Base-by-base conservation (phyloP, 2,888 invertebrate species). In the Ormyrus nitidulus region DNA sequence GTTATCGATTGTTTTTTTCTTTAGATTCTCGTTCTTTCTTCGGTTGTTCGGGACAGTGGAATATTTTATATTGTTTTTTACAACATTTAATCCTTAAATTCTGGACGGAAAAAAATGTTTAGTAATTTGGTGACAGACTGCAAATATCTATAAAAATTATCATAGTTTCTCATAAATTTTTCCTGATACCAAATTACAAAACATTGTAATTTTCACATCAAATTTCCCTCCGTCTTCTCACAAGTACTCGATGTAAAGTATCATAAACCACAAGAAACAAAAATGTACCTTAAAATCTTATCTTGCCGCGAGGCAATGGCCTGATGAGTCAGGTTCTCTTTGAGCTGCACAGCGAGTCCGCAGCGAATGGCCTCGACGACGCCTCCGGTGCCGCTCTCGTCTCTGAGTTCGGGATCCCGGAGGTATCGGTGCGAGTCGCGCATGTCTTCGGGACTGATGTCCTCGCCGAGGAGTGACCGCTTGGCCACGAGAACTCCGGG, bases 291-390 rank as follows among this genome's bases (percentile, higher is more conserved):
- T 84, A 94, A 94, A 77, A 95, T 94, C 89, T 93, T 93, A 85
- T 95, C 95, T 88, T 95, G 95, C 83, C 94, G 91, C 19, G 93
- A 92, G 84, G 94, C 92, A 78, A 98, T 97, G 75, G 93, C 93
- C 82, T 94, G 93, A 44, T 94, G 92, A 2, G 95, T 95, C 6
- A 97, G 93, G 3, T 95, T 94, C 86, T 96, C 95, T 87, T 97
- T 95, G 71, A 98, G 91, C 89, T 97, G 97, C 91, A 97, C 94
- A 11, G 95, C 96, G 62, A 98, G 92, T 0, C 97, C 97, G 8
- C 96, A 95, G 83, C 98, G 91, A 59, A 98, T 95, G 0, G 95
- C 94, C 87, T 96, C 96, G 6, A 96, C 94, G 54, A 96, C 94
- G 66, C 95, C 95, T 69, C 94, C 94, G 11, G 95, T 94, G 9